Base-by-base conservation (phyloP, 2,797 vertebrate species). In the Pterois miles region DNA sequence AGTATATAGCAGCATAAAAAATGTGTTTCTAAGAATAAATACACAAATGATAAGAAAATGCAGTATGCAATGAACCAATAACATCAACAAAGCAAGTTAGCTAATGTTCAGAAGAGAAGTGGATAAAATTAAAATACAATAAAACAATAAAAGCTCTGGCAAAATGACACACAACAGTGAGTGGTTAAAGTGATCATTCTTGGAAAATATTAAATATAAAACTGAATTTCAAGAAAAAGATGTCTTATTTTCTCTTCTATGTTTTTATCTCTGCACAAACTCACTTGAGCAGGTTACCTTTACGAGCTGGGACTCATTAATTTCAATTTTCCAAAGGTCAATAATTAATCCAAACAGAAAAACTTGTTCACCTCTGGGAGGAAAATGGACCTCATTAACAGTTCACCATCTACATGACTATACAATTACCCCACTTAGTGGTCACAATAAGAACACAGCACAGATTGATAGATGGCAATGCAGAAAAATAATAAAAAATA, bases 401-500 rank as follows among this genome's bases (percentile, higher is more conserved):
- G 56, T 23, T 65, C 3, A n/a, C 6, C 29, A 18, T 65, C 9
- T 65, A 54, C 67, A 33, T 46, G 3, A 38, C 65, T 80, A 59
- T 67, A 43, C 25, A 84, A 83, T 54, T 83, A 71, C 74, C 48
- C 81, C 71, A 78, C 83, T 71, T 50, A 57, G 75, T 74, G 86
- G 82, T 66, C n/a, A 53, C 29, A 72, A 60, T 23, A 38, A 64
- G 25, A 25, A 62, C 52, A 71, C 58, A 60, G 27, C 29, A 50
- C 8, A 52, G 40, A 20, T 34, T 36, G 6, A 36, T n/a, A 1
- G 8, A 20, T 43, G 2, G 5, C 2, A 54, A 56, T 34, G 9
- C 13, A 20, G 11, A 12, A 38, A 29, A 31, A 69, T 25, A n/a
- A n/a, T n/a, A n/a, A n/a, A n/a, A n/a, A n/a, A n/a, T n/a, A n/a